Evolutionary conservation across 37 sponge, comb jelly and placozoan species (phyloP).

Genomic region (Mnemiopsis leidyi): DNA sequence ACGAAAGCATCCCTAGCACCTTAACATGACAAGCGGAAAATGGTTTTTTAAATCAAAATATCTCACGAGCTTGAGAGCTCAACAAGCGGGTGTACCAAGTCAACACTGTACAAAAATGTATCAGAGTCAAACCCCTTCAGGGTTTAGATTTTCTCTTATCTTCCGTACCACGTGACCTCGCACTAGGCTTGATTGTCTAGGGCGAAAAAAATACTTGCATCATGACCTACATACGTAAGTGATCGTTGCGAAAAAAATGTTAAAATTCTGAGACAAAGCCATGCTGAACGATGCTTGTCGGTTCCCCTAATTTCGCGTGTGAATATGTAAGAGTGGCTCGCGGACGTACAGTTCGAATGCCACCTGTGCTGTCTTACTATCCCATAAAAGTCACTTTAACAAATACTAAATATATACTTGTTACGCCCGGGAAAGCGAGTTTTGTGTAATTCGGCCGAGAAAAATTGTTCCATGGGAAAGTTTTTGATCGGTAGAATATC

Average conservation of each 20-base stretch:
- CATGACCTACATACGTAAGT: too few relatives aligned
- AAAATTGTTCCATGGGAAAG: not conserved
- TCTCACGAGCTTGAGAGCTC: not conserved
- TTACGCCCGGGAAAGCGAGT: not conserved
- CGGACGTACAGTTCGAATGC: not conserved
- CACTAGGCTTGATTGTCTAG: too few relatives aligned
- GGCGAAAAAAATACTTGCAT: too few relatives aligned
- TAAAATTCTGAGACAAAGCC: not conserved
- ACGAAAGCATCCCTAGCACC: not conserved
- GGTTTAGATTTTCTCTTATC: too few relatives aligned
- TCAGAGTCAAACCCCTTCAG: too few relatives aligned
- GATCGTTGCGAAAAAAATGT: not conserved
- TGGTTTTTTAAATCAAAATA: not conserved
- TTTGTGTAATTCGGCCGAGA: not conserved
- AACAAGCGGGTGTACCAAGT: too few relatives aligned
- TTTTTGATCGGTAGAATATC: not conserved
- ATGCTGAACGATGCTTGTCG: not conserved
- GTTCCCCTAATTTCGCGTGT: not conserved
- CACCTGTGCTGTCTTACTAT: not conserved
- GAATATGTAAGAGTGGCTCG: not conserved
- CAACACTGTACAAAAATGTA: too few relatives aligned
- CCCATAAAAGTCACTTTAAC: not conserved
- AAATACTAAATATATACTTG: not conserved
- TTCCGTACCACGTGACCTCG: too few relatives aligned
- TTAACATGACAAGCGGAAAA: not conserved